These are phyloP conservation scores for Ahaetulla prasina DNA, from an alignment of 2,113 vertebrate species.

Conservation along the genomic window DNA sequence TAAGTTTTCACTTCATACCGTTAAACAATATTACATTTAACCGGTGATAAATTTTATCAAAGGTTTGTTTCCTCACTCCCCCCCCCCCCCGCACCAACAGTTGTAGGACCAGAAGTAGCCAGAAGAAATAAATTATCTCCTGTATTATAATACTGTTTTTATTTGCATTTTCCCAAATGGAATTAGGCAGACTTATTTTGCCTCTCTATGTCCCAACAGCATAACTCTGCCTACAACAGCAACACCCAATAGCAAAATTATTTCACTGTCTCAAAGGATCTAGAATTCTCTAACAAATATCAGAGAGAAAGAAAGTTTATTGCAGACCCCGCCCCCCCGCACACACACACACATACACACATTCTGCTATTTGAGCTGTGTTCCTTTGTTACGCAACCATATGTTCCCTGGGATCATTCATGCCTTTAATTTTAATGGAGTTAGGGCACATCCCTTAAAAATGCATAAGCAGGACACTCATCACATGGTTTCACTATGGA, in stretches of 20 bases:
- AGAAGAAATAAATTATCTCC: background rate
- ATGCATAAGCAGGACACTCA: constrained; percentile 60
- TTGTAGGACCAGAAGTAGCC: background rate
- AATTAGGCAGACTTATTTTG: background rate
- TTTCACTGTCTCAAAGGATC: background rate
- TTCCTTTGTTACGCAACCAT: constrained; percentile 28
- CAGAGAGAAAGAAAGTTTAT: background rate
- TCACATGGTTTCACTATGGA: constrained; percentile 61
- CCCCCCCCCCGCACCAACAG: background rate
- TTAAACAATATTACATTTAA: background rate
- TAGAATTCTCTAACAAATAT: background rate
- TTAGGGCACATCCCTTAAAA: constrained; percentile 65
- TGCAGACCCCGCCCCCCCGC: background rate
- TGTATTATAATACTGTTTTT: background rate
- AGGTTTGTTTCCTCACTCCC: background rate
- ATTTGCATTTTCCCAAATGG: background rate
- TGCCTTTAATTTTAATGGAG: constrained; percentile 52
- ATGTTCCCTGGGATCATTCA: constrained; percentile 41
- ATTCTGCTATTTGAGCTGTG: constrained; percentile 47
- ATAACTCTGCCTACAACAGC: background rate
- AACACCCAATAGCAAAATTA: background rate
- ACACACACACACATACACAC: no score
- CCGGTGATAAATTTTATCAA: background rate
- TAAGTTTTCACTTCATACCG: background rate
- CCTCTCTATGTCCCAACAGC: background rate